phyloP scores from a whole-genome alignment of 2,888 invertebrate species.

The Acrobasis repandana region DNA sequence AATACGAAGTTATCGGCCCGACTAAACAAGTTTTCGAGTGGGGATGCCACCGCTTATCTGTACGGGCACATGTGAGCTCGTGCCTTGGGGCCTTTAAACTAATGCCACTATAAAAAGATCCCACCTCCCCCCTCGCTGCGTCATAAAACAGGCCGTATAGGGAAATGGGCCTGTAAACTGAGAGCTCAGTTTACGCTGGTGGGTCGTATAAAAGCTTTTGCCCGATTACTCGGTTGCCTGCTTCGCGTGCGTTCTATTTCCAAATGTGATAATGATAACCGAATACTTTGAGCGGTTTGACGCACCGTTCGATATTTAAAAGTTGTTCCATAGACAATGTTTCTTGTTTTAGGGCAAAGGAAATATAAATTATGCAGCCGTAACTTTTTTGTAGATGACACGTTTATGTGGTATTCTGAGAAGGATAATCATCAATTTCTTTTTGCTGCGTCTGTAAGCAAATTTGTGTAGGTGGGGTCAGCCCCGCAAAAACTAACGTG shows the following conservation, averaged over 20 bases:
- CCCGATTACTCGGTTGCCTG: conserved; percentile 77
- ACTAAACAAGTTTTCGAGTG: conserved; percentile 78
- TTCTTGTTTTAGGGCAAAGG: neutral
- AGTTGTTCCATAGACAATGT: conserved; percentile 3
- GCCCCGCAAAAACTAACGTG: conserved; percentile 51
- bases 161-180: conserved; percentile 66
- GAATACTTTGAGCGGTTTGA: conserved; percentile 48
- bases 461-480: conserved; percentile 19
- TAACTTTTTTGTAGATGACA: neutral
- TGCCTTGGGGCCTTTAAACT: conserved; percentile 74
- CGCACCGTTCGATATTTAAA: conserved; percentile 34
- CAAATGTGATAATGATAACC: conserved; percentile 80
- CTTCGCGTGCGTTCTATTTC: conserved; percentile 81
- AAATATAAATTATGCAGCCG: conserved; percentile 11
- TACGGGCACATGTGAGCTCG: conserved; percentile 74
- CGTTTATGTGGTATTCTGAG: neutral
- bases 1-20: conserved; percentile 73
- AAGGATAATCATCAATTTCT: conserved; percentile 21
- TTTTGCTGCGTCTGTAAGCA: neutral
- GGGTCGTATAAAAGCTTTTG: conserved; percentile 71
- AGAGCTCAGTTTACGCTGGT: conserved; percentile 57
- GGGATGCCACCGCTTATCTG: conserved; percentile 78
- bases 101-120: conserved; percentile 63
- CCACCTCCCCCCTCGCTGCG: conserved; percentile 51
- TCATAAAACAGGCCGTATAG: conserved; percentile 66